Percentiles rank a stretch among this genome's conserved stretches.
Evolutionary conservation across 2,888 invertebrate genomes (phyloP).

Genomic region (Ophonus ardosiacus): DNA sequence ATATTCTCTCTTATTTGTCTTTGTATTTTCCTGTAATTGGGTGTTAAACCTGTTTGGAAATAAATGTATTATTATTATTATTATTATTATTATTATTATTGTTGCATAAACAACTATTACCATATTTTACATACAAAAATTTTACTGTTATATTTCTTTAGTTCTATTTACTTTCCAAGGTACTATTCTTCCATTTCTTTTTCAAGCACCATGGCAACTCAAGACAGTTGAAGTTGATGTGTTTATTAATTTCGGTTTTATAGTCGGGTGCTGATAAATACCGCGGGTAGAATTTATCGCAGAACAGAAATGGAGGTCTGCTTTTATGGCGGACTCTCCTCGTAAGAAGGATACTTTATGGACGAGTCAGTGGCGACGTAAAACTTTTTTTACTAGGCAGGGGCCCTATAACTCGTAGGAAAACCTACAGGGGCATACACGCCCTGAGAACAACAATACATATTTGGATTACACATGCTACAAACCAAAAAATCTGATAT

Average conservation of each 20-base stretch:
- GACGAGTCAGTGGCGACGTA: slow-evolving; percentile 60
- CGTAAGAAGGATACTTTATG: slow-evolving; percentile 56
- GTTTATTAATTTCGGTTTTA: slow-evolving; percentile 59
- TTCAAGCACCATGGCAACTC: background rate
- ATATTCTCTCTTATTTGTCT: too few relatives aligned
- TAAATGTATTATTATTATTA: too few relatives aligned
- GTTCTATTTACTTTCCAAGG: background rate
- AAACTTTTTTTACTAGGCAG: slow-evolving; percentile 61
- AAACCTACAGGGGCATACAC: background rate
- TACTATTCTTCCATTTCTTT: background rate
- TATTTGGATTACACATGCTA: background rate
- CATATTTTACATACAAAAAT: too few relatives aligned
- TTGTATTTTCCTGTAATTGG: too few relatives aligned
- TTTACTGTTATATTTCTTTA: background rate
- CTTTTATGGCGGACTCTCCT: slow-evolving; percentile 44
- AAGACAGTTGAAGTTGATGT: slow-evolving; percentile 30
- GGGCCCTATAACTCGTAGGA: slow-evolving; percentile 49
- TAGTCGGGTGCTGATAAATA: slow-evolving; percentile 49
- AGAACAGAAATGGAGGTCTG: slow-evolving; percentile 55
- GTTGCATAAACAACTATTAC: too few relatives aligned
- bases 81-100: too few relatives aligned
- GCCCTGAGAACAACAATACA: background rate
- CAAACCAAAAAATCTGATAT: too few relatives aligned
- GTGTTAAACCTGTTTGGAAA: too few relatives aligned
- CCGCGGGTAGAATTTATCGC: slow-evolving; percentile 49